Base-by-base conservation (phyloP, 1,140 invertebrate species). In the Macrobrachium nipponense region DNA sequence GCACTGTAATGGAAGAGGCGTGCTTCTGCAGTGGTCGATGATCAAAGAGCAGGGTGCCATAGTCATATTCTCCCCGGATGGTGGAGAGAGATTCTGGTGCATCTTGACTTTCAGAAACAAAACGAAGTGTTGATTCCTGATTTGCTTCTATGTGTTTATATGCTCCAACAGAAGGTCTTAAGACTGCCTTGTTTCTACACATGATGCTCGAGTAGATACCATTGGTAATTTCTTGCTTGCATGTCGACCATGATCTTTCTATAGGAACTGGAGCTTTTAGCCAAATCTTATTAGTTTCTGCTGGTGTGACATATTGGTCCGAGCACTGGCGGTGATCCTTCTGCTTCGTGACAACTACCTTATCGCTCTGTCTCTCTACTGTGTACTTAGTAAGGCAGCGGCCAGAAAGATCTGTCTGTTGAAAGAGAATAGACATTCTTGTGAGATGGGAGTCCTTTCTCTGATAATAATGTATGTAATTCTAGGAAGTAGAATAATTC, bases 331-430 rank as follows among this genome's bases (percentile, higher is more conserved):
- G 82, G 58, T 88, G 87, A 62, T 88, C 73, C 70, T 88, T 88
- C 36, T 77, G 43, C 75, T 86, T 85, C 17, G 43, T 82, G 3
- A 88, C 82, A 36, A 77, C 20, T 36, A 88, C 73, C 8, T 51
- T 75, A n/a, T 73, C 79, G 58, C 79, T 64, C n/a, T 88, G 72
- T 7, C 20, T 64, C 60, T 85, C 51, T 43, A 82, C 61, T 15
- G 78, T 60, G 44, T 88, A 88, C 12, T 51, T 18, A n/a, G 87
- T 88, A 5, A 83, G 83, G 68, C 87, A 88, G 36, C 17, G 81
- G 20, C 87, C 87, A 0, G 86, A 59, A 14, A 88, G 79, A 60
- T 88, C 87, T 11, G 83, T 88, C 87, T 88, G 79, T 78, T 44
- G 70, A 20, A 36, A 76, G 11, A 11, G 15, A 5, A 14, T 60